Evolutionary conservation across 2,113 vertebrate genomes (phyloP), one percentile per base, ranked within the genome.

Genomic region (Neotragus moschatus): DNA sequence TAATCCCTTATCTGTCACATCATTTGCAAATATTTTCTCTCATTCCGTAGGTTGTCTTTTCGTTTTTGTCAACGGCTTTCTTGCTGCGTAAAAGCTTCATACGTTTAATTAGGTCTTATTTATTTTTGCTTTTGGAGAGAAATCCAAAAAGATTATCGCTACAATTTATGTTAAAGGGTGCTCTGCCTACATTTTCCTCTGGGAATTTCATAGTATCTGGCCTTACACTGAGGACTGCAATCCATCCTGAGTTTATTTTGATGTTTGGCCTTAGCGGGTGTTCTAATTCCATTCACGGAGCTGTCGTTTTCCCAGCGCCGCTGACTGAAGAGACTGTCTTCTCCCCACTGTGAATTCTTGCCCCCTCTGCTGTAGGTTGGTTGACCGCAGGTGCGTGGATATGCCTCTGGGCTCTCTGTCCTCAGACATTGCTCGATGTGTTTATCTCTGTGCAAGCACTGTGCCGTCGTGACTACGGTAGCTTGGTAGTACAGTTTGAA

Each of bases 361-460:
- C 70, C 39, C 26, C 3, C 12, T 39, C 23, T 75, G 39, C 39
- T 75, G 39, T 4, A 43, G 70, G 14, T 4, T 14, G 25, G 26
- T 0, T 75, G 70, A 43, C 70, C 6, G 0, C 39, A 75, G 39
- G 23, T 2, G 70, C 3, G 1, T 13, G 36, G 70, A 14, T 43
- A 0, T 26, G 0, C 0, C 3, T 75, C 39, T 43, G 23, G 70
- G 70, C 70, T 75, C 70, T 43, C 21, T 3, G 2, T 4, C 77
- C 28, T 33, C 28, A 10, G 2, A 17, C 77, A 10, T 0, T 33
- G 15, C 21, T 3, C 2, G 2, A 2, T 3, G 77, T 12, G 28
- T 2, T 43, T 9, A 0, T 49, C 6, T 49, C 45, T 49, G 28
- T 3, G 45, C 28, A 28, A 12, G 45, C 3, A 3, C 28, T 3